Evolutionary conservation across 2,888 invertebrate genomes (phyloP).

Genomic region (Nomada hirtipes): DNA sequence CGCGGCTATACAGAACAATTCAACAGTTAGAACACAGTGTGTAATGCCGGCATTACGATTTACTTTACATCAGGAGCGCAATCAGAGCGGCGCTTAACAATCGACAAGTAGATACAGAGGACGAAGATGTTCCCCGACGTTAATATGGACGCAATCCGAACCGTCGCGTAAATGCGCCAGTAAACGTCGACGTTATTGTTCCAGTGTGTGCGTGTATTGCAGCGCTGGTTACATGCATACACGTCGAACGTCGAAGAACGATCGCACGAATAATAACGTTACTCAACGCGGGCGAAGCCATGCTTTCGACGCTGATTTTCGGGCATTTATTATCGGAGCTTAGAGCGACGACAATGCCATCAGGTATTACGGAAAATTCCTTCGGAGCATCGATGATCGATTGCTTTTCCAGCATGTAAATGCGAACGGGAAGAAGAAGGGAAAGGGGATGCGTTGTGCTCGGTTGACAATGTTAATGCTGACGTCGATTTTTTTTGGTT

Average conservation of each 20-base stretch:
- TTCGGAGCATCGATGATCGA: slow-evolving; percentile 75
- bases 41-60: slow-evolving; percentile 19
- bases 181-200: slow-evolving; percentile 33
- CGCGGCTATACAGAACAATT: slow-evolving; percentile 11
- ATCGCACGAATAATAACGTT: slow-evolving; percentile 17
- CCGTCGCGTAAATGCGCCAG: slow-evolving; percentile 6
- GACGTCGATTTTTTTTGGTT: neutral
- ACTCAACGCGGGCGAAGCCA: slow-evolving; percentile 17
- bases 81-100: slow-evolving; percentile 20
- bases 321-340: slow-evolving; percentile 76
- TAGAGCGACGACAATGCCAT: slow-evolving; percentile 61
- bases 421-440: slow-evolving; percentile 2
- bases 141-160: neutral
- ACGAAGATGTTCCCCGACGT: slow-evolving; percentile 16
- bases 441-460: slow-evolving; percentile 3
- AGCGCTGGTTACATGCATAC: neutral
- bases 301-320: slow-evolving; percentile 62
- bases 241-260: slow-evolving; percentile 18
- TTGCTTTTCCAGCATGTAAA: slow-evolving; percentile 68
- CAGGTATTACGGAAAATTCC: slow-evolving; percentile 63
- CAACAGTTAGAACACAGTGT: neutral
- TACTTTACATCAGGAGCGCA: slow-evolving; percentile 26
- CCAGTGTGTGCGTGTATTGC: neutral
- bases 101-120: slow-evolving; percentile 26
- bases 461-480: slow-evolving; percentile 9